phyloP scores from a whole-genome alignment of 2,888 invertebrate species.

The Lampropteryx suffumata region DNA sequence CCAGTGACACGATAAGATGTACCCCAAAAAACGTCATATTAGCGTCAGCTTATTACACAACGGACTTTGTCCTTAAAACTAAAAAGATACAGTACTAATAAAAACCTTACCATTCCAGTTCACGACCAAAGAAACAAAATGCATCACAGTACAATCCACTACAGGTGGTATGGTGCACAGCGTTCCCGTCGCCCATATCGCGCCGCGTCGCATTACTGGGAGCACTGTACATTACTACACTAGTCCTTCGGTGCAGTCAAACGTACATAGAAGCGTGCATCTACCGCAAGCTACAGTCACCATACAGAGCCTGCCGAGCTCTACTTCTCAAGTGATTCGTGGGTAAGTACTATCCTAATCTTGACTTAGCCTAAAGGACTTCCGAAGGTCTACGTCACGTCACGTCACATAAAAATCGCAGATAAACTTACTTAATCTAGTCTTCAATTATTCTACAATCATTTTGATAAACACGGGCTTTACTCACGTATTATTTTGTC shows the following conservation, averaged over 20 bases:
- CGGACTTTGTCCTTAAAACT: too few relatives aligned
- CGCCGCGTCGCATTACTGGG: conserved; percentile 64
- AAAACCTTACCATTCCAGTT: conserved; percentile 49
- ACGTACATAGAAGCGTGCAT: conserved; percentile 55
- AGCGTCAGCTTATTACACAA: too few relatives aligned
- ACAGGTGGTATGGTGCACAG: conserved; percentile 75
- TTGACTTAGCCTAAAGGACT: too few relatives aligned
- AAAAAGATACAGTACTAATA: background rate
- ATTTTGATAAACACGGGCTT: too few relatives aligned
- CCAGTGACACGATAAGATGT: too few relatives aligned
- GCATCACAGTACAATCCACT: conserved; percentile 76
- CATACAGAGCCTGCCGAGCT: conserved; percentile 69
- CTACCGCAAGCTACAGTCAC: conserved; percentile 70
- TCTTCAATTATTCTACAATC: too few relatives aligned
- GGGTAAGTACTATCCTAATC: conserved; percentile 61
- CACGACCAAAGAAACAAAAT: conserved; percentile 64
- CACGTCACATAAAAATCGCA: too few relatives aligned
- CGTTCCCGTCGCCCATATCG: conserved; percentile 71
- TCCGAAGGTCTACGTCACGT: too few relatives aligned
- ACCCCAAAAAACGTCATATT: too few relatives aligned
- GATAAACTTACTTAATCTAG: too few relatives aligned
- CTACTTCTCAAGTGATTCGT: conserved; percentile 68
- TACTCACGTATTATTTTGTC: too few relatives aligned
- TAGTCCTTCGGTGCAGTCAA: conserved; percentile 40
- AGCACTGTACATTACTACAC: conserved; percentile 69